phyloP scores from a whole-genome alignment of 2,113 vertebrate genomes.

The Thalassarche chlororhynchos region DNA sequence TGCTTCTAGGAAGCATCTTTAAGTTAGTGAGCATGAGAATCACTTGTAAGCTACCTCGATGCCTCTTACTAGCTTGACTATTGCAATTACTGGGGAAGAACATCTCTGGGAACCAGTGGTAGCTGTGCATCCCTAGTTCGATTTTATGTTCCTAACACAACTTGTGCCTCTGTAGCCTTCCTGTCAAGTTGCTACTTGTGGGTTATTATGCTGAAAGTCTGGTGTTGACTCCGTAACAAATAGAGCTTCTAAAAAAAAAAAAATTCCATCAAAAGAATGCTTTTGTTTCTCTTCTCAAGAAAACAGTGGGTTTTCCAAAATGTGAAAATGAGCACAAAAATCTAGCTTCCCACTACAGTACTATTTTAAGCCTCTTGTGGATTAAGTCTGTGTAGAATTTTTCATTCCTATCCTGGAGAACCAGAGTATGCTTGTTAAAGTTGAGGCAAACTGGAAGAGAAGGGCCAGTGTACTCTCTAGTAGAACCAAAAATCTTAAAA shows the following conservation, averaged over 20 bases:
- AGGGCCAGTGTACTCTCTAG: neutral
- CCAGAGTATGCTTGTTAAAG: neutral
- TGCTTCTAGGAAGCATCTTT: neutral
- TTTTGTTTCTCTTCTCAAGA: constrained; percentile 4
- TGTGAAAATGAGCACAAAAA: neutral
- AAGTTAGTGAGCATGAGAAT: neutral
- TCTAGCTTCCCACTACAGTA: neutral
- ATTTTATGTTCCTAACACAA: neutral
- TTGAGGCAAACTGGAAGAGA: neutral
- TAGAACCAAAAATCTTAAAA: neutral
- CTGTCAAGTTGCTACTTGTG: neutral
- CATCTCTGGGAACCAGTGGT: neutral
- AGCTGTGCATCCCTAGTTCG: neutral
- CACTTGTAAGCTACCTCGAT: neutral
- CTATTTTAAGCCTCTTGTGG: neutral
- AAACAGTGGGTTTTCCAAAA: neutral
- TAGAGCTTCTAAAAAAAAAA: neutral
- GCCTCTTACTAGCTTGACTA: neutral
- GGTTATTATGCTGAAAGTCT: neutral
- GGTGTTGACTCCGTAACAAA: neutral
- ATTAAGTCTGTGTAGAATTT: neutral
- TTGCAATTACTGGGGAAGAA: neutral
- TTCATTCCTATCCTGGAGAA: neutral
- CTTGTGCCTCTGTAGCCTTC: neutral
- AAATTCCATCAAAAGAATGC: neutral